Base-by-base conservation (phyloP, 2,888 invertebrate species). In the Acleris emargana region DNA sequence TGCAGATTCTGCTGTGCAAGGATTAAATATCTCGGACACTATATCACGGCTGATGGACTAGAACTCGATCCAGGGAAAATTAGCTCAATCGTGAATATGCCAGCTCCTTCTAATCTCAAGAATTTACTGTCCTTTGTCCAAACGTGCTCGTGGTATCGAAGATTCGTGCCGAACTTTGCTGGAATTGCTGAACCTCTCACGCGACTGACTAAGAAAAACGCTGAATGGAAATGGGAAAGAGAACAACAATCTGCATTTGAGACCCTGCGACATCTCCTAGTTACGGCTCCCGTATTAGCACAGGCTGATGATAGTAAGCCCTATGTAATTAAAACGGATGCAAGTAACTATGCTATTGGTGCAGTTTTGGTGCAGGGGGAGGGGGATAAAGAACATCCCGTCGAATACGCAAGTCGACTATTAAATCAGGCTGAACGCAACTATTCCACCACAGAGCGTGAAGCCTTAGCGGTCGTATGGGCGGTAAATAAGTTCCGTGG, bases 301-400 rank as follows among this genome's bases (percentile, higher is more conserved):
- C 52, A 52, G n/a, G 28, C 52, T 28, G 52, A 52, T 7, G 28
- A 52, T 7, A 42, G 3, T 13, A 42, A 42, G 4, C 42, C 42
- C 11, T 42, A 42, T 16, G 4, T 16, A 3, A 42, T 42, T 4
- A 42, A 42, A 13, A 42, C 28, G 0, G 28, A 51, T 6, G 51
- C 28, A 2, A 51, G 51, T 7, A 51, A 7, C n/a, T 51, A 51
- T n/a, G 51, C 51, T 2, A 51, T 51, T n/a, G 51, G 28, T n/a
- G 51, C 51, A 51, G 51, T 51, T 18, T 5, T 51, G n/a, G 51
- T 51, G 51, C 51, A 51, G 51, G 51, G 51, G 51, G 51, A 28
- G 51, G 28, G 51, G n/a, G 51, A 51, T 5, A 5, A 51, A n/a
- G 51, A 51, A 51, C 51, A 51, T 16, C 51, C 13, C 13, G 42